phyloP scores from a whole-genome alignment of 2,113 vertebrate genomes.

The Ahaetulla prasina region DNA sequence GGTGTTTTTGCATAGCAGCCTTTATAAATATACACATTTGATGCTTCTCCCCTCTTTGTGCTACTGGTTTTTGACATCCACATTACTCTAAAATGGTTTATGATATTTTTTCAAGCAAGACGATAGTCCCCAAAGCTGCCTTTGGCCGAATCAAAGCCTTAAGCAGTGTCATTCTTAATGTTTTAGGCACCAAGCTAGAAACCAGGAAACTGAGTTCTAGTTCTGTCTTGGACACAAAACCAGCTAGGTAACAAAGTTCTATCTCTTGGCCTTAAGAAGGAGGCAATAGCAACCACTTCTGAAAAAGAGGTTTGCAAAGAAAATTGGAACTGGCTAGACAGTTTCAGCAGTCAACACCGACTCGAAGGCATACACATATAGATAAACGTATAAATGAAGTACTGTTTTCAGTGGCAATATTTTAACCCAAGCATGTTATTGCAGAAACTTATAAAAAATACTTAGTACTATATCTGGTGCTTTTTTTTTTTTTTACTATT shows the following conservation, averaged over 20 bases:
- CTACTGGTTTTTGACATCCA: too few relatives aligned
- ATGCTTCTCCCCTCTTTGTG: not conserved
- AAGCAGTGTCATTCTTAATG: not conserved
- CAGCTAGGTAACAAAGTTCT: not conserved
- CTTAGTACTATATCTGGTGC: too few relatives aligned
- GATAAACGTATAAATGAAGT: not conserved
- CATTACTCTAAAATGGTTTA: not conserved
- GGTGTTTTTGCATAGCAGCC: not conserved
- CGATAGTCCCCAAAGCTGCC: not conserved
- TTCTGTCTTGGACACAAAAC: not conserved
- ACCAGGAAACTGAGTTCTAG: not conserved
- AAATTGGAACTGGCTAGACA: not conserved
- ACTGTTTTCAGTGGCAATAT: not conserved
- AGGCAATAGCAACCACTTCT: not conserved
- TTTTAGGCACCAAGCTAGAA: not conserved
- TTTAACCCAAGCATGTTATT: not conserved
- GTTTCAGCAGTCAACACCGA: not conserved
- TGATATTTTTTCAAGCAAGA: not conserved
- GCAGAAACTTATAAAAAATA: not conserved
- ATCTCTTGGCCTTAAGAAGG: not conserved
- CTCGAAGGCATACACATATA: not conserved
- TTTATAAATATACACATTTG: not conserved
- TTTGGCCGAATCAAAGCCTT: not conserved
- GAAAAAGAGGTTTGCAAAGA: not conserved
- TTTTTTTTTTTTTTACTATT: not conserved